These are phyloP conservation scores for Cynopterus brachyotis DNA, from an alignment of 2,113 vertebrate genomes.

Conservation along the genomic window DNA sequence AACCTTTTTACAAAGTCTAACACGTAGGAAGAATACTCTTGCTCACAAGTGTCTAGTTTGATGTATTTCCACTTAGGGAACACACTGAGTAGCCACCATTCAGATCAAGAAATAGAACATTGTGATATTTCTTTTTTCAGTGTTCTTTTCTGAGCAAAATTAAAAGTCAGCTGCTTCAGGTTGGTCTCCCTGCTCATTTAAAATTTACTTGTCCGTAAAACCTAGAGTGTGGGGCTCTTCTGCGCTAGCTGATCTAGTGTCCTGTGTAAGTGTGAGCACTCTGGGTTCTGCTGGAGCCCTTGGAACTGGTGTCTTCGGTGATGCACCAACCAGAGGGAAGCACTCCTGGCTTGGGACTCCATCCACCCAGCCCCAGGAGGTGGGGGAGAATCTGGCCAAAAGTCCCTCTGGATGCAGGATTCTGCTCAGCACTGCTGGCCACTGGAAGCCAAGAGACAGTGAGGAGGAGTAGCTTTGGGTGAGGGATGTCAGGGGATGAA, in stretches of 20 bases:
- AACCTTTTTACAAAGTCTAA: not conserved
- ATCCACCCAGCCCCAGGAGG: not conserved
- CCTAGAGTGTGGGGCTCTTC: not conserved
- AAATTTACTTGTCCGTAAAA: not conserved
- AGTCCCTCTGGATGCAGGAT: not conserved
- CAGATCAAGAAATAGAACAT: not conserved
- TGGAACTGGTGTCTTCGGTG: not conserved
- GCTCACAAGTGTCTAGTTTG: no score
- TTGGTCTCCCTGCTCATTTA: not conserved
- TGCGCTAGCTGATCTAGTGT: not conserved
- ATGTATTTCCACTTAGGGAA: not conserved
- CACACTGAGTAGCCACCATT: not conserved
- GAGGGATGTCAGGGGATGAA: not conserved
- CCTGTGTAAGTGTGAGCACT: not conserved
- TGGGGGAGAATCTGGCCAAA: not conserved
- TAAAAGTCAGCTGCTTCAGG: not conserved
- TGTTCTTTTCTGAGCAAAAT: conserved; percentile 33
- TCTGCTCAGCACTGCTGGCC: not conserved
- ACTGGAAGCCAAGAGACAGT: not conserved
- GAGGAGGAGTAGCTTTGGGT: not conserved
- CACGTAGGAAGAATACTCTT: not conserved
- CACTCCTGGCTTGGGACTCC: not conserved
- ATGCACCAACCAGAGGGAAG: not conserved
- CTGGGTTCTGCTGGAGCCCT: not conserved
- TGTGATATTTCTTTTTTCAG: not conserved